Evolutionary conservation across 2,888 invertebrate genomes (phyloP).

Genomic region (Caenorhabditis sp.): DNA sequence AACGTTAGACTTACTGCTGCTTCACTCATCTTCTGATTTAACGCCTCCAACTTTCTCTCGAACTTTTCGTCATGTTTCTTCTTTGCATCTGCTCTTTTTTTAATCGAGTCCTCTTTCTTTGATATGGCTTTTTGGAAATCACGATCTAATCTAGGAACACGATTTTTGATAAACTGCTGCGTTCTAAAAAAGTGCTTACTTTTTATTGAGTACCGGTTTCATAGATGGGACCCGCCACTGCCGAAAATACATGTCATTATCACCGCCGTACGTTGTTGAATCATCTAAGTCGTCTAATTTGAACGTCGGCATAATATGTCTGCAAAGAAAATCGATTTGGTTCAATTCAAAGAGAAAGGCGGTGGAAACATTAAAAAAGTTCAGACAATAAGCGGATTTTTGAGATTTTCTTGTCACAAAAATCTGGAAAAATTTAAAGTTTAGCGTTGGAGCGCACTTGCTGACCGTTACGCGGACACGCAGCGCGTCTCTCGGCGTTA

Average conservation of each 20-base stretch:
- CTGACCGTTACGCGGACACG: conserved; percentile 36
- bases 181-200: conserved; percentile 2
- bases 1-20: neutral
- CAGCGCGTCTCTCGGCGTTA: conserved; percentile 17
- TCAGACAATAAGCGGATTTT: neutral
- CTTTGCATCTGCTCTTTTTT: neutral
- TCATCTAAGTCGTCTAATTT: conserved; percentile 38
- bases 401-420: conserved; percentile 1
- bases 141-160: conserved; percentile 29
- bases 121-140: conserved; percentile 24
- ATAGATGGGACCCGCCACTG: conserved; percentile 46
- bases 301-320: conserved; percentile 42
- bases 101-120: conserved; percentile 11
- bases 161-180: neutral
- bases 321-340: neutral
- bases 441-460: conserved; percentile 42
- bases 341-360: neutral
- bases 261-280: conserved; percentile 17
- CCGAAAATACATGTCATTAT: conserved; percentile 46
- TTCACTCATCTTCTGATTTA: neutral
- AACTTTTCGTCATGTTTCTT: conserved; percentile 33
- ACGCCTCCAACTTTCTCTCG: conserved; percentile 12
- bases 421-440: neutral
- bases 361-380: conserved; percentile 4
- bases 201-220: conserved; percentile 33